These are phyloP conservation scores for Nymphalis io DNA, from an alignment of 1,140 invertebrate species.

Conservation along the genomic window DNA sequence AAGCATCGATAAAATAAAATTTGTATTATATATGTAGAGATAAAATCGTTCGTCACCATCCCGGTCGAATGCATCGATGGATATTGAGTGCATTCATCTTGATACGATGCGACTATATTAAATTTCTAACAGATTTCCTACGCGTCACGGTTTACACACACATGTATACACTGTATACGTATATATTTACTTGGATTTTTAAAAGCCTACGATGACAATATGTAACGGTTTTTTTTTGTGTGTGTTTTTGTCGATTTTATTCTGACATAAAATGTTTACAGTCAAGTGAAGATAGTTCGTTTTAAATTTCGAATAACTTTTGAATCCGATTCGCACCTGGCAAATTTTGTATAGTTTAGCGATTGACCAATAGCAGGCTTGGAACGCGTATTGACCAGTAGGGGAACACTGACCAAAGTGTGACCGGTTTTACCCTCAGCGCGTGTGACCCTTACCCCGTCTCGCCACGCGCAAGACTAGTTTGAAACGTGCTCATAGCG, in stretches of 20 bases:
- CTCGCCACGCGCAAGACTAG: slow-evolving; percentile 31
- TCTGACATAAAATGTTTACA: too few relatives aligned
- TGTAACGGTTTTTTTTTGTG: not conserved
- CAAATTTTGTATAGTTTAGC: slow-evolving; percentile 30
- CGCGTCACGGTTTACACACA: slow-evolving; percentile 46
- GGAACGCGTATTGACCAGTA: slow-evolving; percentile 23
- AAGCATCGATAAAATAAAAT: slow-evolving; percentile 8
- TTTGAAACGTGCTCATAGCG: slow-evolving; percentile 37
- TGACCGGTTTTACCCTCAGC: slow-evolving; percentile 53
- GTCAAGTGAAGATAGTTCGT: too few relatives aligned
- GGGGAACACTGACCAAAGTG: slow-evolving; percentile 57
- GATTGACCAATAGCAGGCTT: slow-evolving; percentile 44
- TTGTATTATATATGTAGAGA: slow-evolving; percentile 11
- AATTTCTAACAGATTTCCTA: slow-evolving; percentile 66
- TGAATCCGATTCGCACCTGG: slow-evolving; percentile 52
- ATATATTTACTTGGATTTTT: slow-evolving; percentile 1
- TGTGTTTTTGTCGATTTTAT: not conserved
- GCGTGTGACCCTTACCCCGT: slow-evolving; percentile 23
- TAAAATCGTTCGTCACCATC: slow-evolving; percentile 31
- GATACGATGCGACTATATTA: slow-evolving; percentile 57
- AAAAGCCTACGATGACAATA: not conserved
- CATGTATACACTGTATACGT: slow-evolving; percentile 34
- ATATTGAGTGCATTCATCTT: slow-evolving; percentile 50
- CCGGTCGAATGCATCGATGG: slow-evolving; percentile 45
- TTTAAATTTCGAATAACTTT: not conserved